phyloP scores from a whole-genome alignment of 2,797 vertebrate species.

The Eurystomus glaucurus region DNA sequence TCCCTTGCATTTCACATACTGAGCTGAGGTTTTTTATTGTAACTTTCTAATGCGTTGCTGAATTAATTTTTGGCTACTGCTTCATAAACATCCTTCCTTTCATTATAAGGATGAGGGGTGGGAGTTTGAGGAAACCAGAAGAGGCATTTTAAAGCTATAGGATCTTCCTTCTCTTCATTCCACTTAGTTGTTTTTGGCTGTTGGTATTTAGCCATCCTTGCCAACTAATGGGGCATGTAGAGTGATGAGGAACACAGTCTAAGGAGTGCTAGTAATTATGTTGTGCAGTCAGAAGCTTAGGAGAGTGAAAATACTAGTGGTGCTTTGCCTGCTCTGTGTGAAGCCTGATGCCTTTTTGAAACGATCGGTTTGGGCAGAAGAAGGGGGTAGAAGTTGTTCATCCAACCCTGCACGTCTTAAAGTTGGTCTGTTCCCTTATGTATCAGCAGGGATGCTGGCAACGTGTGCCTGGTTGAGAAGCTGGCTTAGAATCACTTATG shows the following conservation, averaged over 20 bases:
- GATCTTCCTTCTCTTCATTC: neutral
- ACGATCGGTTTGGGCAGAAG: neutral
- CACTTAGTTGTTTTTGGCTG: neutral
- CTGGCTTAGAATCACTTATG: neutral
- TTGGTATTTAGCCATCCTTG: neutral
- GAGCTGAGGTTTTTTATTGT: neutral
- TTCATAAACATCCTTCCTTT: neutral
- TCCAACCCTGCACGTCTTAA: neutral
- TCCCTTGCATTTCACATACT: neutral
- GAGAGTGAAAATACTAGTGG: neutral
- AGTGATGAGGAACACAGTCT: neutral
- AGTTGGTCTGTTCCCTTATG: neutral
- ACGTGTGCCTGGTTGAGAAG: fast-evolving
- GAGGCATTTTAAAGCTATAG: neutral
- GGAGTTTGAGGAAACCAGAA: neutral
- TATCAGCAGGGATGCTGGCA: neutral
- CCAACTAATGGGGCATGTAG: neutral
- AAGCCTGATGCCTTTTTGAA: neutral
- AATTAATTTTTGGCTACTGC: neutral
- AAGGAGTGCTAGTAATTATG: neutral
- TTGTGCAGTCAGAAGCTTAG: neutral
- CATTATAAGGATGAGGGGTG: fast-evolving
- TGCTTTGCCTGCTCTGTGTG: neutral
- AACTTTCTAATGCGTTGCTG: neutral
- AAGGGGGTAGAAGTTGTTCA: neutral